A percentile compares a stretch with the other conserved stretches of the same genome.
These are phyloP conservation scores for Procavia capensis DNA, from an alignment of 2,113 vertebrate species.

Conservation along the genomic window DNA sequence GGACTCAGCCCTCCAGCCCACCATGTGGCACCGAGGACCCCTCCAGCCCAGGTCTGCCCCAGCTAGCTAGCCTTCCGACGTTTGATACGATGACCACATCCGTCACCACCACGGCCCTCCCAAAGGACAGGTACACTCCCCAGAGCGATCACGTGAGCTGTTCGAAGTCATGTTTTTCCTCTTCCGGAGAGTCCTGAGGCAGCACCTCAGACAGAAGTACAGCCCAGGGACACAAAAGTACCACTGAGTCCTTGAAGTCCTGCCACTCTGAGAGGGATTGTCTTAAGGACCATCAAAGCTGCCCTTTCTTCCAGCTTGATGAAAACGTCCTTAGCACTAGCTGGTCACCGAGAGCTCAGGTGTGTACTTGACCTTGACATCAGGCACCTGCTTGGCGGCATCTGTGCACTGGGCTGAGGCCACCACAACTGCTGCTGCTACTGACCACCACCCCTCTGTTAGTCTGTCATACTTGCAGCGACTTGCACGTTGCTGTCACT, in stretches of 20 bases:
- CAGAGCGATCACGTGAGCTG: conserved; percentile 30
- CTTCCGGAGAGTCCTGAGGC: not conserved
- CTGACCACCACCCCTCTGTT: too few species aligned
- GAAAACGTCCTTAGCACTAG: too few species aligned
- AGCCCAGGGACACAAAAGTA: too few species aligned
- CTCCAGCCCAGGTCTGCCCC: not conserved
- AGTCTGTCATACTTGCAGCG: too few species aligned
- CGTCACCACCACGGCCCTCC: not conserved
- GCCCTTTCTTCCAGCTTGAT: not conserved
- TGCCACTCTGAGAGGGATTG: not conserved
- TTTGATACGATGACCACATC: conserved; percentile 37
- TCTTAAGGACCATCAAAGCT: not conserved
- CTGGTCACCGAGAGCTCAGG: not conserved
- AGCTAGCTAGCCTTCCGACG: conserved; percentile 27
- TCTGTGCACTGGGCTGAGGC: not conserved
- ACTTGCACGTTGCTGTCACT: too few species aligned
- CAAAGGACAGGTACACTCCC: conserved; percentile 22
- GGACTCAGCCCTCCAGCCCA: not conserved
- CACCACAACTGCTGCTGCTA: not conserved
- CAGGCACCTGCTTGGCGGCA: too few species aligned
- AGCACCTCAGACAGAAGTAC: not conserved
- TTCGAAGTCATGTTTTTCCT: not conserved
- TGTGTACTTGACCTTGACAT: too few species aligned
- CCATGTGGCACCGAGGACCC: not conserved
- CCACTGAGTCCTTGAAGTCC: not conserved